Conservation (phyloP, 2,113 vertebrate genomes). For the Corythaixoides concolor region DNA sequence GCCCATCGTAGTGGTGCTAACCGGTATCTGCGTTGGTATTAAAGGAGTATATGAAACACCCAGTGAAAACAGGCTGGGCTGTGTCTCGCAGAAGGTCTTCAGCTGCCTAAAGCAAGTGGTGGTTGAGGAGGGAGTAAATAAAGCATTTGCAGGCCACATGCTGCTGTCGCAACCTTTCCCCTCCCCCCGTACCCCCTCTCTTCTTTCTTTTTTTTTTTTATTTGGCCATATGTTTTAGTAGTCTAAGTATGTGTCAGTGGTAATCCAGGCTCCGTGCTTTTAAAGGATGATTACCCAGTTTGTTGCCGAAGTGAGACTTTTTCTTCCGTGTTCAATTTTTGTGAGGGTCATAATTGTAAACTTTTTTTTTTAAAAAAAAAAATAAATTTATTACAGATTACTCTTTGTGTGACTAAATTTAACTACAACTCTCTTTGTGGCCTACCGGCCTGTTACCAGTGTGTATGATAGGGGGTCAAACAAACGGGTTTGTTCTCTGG, state of each 20-base stretch:
- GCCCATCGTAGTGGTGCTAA: neutral
- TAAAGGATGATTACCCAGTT: constrained; percentile 38
- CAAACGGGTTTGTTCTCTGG: constrained; percentile 63
- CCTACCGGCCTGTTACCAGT: neutral
- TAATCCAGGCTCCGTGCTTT: neutral
- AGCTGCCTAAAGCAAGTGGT: neutral
- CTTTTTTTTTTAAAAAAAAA: no score
- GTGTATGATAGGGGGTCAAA: neutral
- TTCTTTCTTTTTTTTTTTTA: neutral
- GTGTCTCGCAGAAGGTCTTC: neutral
- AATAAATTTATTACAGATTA: neutral
- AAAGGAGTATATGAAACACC: neutral
- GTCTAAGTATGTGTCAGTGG: constrained; percentile 38
- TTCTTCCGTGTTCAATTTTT: neutral
- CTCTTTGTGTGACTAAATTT: neutral
- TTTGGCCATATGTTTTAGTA: constrained; percentile 56
- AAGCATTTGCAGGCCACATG: neutral
- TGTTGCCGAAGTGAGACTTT: neutral
- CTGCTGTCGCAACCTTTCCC: constrained; percentile 2
- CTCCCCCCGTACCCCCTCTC: neutral
- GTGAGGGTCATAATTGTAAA: neutral
- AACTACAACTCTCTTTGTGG: neutral
- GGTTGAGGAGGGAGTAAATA: neutral
- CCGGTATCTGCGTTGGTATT: neutral
- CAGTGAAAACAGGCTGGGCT: neutral